Percentiles rank a stretch among this genome's conserved stretches.
Evolutionary conservation across 1,140 invertebrate species (phyloP).

Genomic region (Meloidogyne hapla): DNA sequence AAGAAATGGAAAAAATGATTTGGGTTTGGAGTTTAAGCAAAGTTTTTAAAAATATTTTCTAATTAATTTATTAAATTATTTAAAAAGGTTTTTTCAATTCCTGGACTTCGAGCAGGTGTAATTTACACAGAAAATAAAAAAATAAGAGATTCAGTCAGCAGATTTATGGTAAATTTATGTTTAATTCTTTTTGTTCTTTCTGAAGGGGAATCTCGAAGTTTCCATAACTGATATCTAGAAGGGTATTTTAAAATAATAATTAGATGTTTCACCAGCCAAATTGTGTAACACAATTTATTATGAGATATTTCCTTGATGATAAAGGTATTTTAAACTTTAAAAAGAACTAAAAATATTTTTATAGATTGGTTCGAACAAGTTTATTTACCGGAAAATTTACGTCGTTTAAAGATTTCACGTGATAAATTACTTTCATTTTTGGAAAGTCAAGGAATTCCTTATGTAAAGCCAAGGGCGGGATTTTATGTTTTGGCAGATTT

Average conservation of each 20-base stretch:
- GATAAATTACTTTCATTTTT: constrained; percentile 32
- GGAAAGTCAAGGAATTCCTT: constrained; percentile 31
- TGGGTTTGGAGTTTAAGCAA: constrained; percentile 51
- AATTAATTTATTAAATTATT: constrained; percentile 16
- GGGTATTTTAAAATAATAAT: no score
- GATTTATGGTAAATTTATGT: constrained; percentile 34
- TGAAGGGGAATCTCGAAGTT: no score
- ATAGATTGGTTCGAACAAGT: constrained; percentile 48
- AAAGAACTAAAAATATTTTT: not conserved
- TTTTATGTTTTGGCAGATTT: constrained; percentile 48
- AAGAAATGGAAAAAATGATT: constrained; percentile 36
- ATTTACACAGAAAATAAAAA: constrained; percentile 41
- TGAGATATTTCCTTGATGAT: constrained; percentile 41
- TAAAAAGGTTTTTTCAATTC: constrained; percentile 44
- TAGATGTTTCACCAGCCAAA: constrained; percentile 50
- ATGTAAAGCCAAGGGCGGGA: constrained; percentile 42
- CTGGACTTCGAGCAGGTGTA: constrained; percentile 44
- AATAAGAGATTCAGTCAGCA: constrained; percentile 28
- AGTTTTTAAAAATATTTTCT: constrained; percentile 17
- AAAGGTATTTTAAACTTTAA: constrained; percentile 21
- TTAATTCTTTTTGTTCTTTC: no score
- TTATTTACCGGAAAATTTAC: constrained; percentile 50
- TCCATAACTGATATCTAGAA: no score
- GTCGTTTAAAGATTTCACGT: constrained; percentile 35
- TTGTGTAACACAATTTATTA: constrained; percentile 50